Conservation (phyloP, 2,888 invertebrate species). For the Rhodophaea formosa region DNA sequence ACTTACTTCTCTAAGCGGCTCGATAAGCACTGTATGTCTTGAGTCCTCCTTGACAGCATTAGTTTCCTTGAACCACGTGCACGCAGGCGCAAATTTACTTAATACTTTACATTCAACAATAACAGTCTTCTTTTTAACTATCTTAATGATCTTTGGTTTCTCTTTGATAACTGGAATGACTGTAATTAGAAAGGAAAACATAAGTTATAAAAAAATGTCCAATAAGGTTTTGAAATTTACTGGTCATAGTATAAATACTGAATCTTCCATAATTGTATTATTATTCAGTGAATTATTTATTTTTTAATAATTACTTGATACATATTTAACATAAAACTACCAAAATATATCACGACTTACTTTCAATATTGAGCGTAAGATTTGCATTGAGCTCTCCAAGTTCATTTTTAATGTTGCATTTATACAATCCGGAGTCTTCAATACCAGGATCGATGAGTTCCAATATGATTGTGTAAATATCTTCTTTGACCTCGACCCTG, state of each 20-base stretch:
- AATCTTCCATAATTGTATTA: neutral
- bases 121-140: slow-evolving; percentile 95
- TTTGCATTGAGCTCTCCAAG: slow-evolving; percentile 98
- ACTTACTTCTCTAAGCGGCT: slow-evolving; percentile 88
- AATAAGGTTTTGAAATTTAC: too few species aligned
- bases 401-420: slow-evolving; percentile 97
- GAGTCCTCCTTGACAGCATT: slow-evolving; percentile 88
- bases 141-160: slow-evolving; percentile 94
- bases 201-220: too few species aligned
- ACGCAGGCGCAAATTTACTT: slow-evolving; percentile 95
- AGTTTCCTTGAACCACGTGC: slow-evolving; percentile 96
- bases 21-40: slow-evolving; percentile 88
- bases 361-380: slow-evolving; percentile 98
- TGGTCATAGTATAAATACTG: too few species aligned
- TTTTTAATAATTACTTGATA: neutral
- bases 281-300: neutral
- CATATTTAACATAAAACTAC: neutral
- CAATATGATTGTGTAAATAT: slow-evolving; percentile 92
- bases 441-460: slow-evolving; percentile 94
- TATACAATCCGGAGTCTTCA: slow-evolving; percentile 98
- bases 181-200: slow-evolving; percentile 47
- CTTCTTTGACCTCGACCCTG: slow-evolving; percentile 87
- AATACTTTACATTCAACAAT: slow-evolving; percentile 96
- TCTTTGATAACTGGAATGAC: slow-evolving; percentile 97
- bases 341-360: slow-evolving; percentile 84